A percentile compares a stretch with the other conserved stretches of the same genome.
phyloP scores from a whole-genome alignment of 1,140 invertebrate species.

The Diuraphis noxia region DNA sequence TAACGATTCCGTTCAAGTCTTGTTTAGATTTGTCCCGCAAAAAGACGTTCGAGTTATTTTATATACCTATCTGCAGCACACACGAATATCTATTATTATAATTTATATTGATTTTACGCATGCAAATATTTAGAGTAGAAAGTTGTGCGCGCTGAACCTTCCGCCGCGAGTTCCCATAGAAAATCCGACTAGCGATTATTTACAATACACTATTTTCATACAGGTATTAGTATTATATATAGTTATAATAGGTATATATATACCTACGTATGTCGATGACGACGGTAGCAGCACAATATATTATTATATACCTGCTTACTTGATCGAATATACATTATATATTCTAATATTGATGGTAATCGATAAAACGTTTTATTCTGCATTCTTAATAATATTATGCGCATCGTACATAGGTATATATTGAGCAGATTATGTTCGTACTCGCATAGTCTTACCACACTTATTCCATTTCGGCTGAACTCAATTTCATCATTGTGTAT shows the following conservation, averaged over 20 bases:
- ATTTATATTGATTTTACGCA: neutral
- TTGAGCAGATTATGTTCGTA: too few relatives aligned
- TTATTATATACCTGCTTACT: neutral
- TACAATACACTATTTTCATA: neutral
- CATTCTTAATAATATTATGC: neutral
- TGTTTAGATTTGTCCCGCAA: neutral
- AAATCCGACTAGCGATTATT: neutral
- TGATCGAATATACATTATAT: neutral
- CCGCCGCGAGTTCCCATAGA: neutral
- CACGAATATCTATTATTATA: neutral
- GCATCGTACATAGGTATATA: neutral
- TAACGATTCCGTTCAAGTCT: neutral
- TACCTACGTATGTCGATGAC: neutral
- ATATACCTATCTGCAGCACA: neutral
- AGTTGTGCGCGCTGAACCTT: neutral
- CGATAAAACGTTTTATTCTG: conserved; percentile 6
- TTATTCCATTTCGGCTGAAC: neutral
- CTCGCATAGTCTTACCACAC: too few relatives aligned
- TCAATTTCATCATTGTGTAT: neutral
- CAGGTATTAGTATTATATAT: too few relatives aligned
- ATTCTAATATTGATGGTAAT: neutral
- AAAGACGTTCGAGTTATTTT: neutral
- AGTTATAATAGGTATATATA: neutral
- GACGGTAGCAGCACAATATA: neutral
- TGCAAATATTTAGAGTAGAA: conserved; percentile 19